phyloP scores from a whole-genome alignment of 2,797 vertebrate genomes.

The Gouania willdenowi region DNA sequence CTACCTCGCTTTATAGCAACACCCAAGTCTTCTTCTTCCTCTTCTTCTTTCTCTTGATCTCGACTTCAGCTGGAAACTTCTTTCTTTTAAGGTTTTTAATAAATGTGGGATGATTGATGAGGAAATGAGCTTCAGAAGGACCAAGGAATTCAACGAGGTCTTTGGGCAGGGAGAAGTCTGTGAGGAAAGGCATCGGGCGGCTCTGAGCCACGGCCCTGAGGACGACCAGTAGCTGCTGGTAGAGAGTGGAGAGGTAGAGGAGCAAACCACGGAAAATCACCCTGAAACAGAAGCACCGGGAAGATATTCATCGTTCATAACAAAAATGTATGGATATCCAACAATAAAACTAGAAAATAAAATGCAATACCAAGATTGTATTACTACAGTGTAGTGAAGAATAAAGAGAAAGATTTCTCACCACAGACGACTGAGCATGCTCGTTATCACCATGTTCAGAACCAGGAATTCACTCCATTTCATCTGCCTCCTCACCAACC shows the following conservation, averaged over 20 bases:
- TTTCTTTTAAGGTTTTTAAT: neutral
- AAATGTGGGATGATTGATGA: neutral
- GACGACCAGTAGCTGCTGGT: conserved; percentile 48
- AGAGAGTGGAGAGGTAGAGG: conserved; percentile 52
- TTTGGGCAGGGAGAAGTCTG: conserved; percentile 53
- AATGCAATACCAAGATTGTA: too few relatives aligned
- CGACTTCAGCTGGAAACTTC: neutral
- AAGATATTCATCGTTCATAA: neutral
- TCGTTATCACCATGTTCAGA: conserved; percentile 67
- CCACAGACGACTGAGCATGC: conserved; percentile 78
- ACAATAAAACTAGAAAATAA: too few relatives aligned
- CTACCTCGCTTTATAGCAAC: conserved; percentile 47
- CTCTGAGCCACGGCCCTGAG: conserved; percentile 41
- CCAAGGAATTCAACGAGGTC: conserved; percentile 55
- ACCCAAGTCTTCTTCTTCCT: conserved; percentile 57
- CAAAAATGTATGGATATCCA: too few relatives aligned
- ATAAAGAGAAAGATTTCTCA: conserved; percentile 27
- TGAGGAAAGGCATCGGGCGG: conserved; percentile 69
- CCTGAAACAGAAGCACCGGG: conserved; percentile 44
- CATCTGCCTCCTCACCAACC: conserved; percentile 66
- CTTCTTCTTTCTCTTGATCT: neutral
- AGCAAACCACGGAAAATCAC: conserved; percentile 69
- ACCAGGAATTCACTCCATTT: conserved; percentile 64
- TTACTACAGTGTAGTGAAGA: too few relatives aligned
- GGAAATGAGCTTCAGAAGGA: conserved; percentile 14